Conservation (phyloP, 2,113 vertebrate species). For the Cervus canadensis region DNA sequence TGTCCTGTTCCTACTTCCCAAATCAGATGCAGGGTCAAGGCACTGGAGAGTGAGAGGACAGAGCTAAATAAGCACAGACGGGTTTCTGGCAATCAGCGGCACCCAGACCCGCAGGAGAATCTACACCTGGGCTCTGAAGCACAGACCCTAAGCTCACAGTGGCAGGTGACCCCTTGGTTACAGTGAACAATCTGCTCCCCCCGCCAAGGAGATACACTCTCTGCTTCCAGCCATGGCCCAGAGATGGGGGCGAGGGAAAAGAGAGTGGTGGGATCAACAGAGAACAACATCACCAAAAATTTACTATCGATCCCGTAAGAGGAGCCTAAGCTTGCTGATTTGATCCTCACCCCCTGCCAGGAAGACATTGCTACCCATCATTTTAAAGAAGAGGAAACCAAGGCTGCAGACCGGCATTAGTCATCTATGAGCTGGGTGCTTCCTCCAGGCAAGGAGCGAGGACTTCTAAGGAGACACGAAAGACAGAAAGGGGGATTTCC, state of each 20-base stretch:
- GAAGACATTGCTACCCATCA: background rate
- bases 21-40: background rate
- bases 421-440: background rate
- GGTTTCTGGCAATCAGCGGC: background rate
- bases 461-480: background rate
- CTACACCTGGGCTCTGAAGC: background rate
- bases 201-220: background rate
- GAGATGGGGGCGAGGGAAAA: rapidly evolving
- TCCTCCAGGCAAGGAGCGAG: background rate
- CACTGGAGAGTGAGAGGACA: background rate
- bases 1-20: background rate
- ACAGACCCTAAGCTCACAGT: no score
- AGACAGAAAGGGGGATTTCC: background rate
- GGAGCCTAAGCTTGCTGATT: background rate
- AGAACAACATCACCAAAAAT: background rate
- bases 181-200: background rate
- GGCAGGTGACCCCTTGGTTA: background rate
- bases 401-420: background rate
- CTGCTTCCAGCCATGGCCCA: background rate
- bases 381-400: background rate
- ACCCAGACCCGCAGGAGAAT: background rate
- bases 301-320: background rate
- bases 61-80: background rate
- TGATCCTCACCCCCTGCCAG: background rate
- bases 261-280: background rate